phyloP scores from a whole-genome alignment of 64 coral and sea anemone genomes.

The Anthopleura sola region DNA sequence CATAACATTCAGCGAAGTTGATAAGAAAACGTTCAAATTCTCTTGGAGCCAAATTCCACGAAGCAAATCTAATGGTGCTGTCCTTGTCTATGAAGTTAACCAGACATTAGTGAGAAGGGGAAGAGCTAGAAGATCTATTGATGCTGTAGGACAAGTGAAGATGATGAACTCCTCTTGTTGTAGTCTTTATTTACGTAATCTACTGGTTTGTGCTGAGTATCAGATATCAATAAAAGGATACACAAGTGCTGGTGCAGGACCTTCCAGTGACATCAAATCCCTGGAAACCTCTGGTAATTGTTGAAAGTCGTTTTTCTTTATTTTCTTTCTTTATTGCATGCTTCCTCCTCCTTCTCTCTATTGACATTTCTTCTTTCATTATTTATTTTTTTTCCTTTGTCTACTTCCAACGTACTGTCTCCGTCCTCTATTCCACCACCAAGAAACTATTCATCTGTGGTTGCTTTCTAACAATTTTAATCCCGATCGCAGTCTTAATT shows the following conservation, averaged over 20 bases:
- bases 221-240: background rate
- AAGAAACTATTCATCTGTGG: too few relatives aligned
- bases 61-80: background rate
- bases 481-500: too few relatives aligned
- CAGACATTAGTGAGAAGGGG: background rate
- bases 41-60: background rate
- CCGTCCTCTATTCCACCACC: too few relatives aligned
- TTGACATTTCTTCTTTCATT: background rate
- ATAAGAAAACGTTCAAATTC: background rate
- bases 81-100: background rate
- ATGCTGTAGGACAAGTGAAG: background rate
- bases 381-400: background rate
- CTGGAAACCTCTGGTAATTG: background rate
- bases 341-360: background rate
- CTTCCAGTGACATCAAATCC: background rate
- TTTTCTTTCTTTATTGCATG: background rate
- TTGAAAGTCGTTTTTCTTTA: background rate
- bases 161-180: background rate
- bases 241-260: background rate
- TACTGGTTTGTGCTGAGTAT: background rate
- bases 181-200: background rate
- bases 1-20: background rate
- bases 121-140: background rate
- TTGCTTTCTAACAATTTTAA: background rate
- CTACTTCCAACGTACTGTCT: rapidly evolving